These are phyloP conservation scores for Papilio dardanus DNA, from an alignment of 1,140 invertebrate genomes.

Conservation along the genomic window DNA sequence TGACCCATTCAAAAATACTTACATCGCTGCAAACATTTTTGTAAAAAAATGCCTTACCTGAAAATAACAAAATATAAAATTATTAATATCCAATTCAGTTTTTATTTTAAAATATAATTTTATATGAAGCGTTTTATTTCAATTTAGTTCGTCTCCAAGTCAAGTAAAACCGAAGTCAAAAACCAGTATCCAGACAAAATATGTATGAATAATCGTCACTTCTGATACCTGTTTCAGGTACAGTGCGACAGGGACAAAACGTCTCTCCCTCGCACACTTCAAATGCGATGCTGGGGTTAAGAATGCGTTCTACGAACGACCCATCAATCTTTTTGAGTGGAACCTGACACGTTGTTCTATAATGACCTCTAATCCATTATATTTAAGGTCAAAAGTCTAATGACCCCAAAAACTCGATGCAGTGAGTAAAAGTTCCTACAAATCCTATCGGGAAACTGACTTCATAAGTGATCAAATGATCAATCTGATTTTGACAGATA, in stretches of 20 bases:
- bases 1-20: background rate
- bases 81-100: too few species aligned
- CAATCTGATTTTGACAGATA: too few species aligned
- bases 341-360: conserved; percentile 28
- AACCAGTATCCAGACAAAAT: conserved; percentile 26
- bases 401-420: background rate
- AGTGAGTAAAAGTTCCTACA: background rate
- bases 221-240: conserved; percentile 32
- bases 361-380: background rate
- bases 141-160: too few species aligned
- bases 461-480: too few species aligned
- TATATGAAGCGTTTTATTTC: background rate
- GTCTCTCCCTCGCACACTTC: conserved; percentile 11
- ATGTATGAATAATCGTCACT: conserved; percentile 24
- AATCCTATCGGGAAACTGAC: background rate
- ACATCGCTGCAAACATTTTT: background rate
- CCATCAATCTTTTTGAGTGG: conserved; percentile 38
- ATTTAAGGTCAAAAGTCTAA: conserved; percentile 15
- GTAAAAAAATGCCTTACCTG: background rate
- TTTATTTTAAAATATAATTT: too few species aligned
- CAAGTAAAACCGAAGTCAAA: background rate
- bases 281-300: conserved; percentile 27
- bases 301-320: conserved; percentile 35
- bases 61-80: background rate
- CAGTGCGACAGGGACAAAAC: background rate